A percentile compares a stretch with the other conserved stretches of the same genome.
phyloP scores from a whole-genome alignment of 2,797 vertebrate genomes.

The Acipenser ruthenus region DNA sequence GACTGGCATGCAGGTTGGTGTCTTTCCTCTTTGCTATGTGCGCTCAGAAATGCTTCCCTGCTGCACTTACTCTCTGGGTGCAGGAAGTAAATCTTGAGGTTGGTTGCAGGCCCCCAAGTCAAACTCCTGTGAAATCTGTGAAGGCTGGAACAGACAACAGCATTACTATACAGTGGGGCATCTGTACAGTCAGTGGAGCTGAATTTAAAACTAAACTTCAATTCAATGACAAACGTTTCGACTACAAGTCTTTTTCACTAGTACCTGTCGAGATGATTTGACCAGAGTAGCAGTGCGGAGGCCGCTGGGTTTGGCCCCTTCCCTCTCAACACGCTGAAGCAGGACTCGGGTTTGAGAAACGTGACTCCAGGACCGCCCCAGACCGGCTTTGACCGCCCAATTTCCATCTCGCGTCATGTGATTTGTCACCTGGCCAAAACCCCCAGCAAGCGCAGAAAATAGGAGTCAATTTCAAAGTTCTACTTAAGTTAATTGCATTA shows the following conservation, averaged over 20 bases:
- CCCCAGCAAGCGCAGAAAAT: too few species aligned
- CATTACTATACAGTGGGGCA: slow-evolving; percentile 23
- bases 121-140: slow-evolving; percentile 47
- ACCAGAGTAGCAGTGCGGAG: slow-evolving; percentile 50
- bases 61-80: slow-evolving; percentile 44
- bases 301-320: background rate
- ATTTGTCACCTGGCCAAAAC: slow-evolving; percentile 73
- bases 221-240: too few species aligned
- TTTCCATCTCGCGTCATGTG: slow-evolving; percentile 64
- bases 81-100: slow-evolving; percentile 16
- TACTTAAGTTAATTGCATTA: too few species aligned
- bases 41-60: slow-evolving; percentile 17
- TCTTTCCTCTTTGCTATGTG: slow-evolving; percentile 9
- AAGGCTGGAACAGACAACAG: slow-evolving; percentile 35
- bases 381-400: slow-evolving; percentile 65
- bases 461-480: too few species aligned
- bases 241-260: too few species aligned
- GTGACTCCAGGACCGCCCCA: slow-evolving; percentile 85
- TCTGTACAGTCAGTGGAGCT: too few species aligned
- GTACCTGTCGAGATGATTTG: slow-evolving; percentile 86
- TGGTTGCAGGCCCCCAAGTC: slow-evolving; percentile 48
- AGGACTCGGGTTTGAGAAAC: slow-evolving; percentile 79
- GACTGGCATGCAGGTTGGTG: background rate
- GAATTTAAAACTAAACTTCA: too few species aligned
- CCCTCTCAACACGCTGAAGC: slow-evolving; percentile 49